Base-by-base conservation (phyloP, 2,113 vertebrate genomes). In the Etheostoma spectabile region DNA sequence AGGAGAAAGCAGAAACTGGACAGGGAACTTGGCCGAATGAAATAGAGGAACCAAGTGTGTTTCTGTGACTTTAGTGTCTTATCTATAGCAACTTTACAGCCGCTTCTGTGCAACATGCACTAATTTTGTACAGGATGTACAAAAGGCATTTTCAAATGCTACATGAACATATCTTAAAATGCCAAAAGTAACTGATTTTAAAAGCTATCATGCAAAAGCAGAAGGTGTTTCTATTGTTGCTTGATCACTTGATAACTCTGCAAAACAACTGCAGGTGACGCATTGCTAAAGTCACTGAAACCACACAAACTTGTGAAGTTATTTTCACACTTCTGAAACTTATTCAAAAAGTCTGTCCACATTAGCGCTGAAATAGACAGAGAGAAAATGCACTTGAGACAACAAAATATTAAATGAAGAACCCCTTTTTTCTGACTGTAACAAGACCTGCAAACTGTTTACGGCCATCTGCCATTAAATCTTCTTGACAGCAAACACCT, bases 21-120 rank as follows among this genome's bases (percentile, higher is more conserved):
- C 68, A 74, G 84, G 91, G 91, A 94, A 93, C 87, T 86, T 79
- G 45, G 53, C 72, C 16, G n/a, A 6, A 7, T 27, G 24, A 38
- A 60, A 93, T 78, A 83, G 91, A 86, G 70, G 89, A 94, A 93
- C 80, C n/a, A 76, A 77, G 51, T 30, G 45, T 64, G 24, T 77
- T 63, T 65, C 13, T 79, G 46, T 69, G 16, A 64, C 59, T 89
- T 62, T 61, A 33, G 19, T 61, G 22, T 86, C 8, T 48, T 77
- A 60, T 73, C 24, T 79, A 11, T 21, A 22, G 13, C 14, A 67
- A 38, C 10, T 30, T 0, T n/a, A 7, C 8, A 12, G 21, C 24
- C 42, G 5, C 52, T 8, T 55, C 55, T 61, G 1, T 68, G 7
- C 7, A 48, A 66, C 48, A 14, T 19, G 18, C 30, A 38, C 8